Evolutionary conservation across 2,888 invertebrate species (phyloP).

Genomic region (Polydrusus pterygomalis): DNA sequence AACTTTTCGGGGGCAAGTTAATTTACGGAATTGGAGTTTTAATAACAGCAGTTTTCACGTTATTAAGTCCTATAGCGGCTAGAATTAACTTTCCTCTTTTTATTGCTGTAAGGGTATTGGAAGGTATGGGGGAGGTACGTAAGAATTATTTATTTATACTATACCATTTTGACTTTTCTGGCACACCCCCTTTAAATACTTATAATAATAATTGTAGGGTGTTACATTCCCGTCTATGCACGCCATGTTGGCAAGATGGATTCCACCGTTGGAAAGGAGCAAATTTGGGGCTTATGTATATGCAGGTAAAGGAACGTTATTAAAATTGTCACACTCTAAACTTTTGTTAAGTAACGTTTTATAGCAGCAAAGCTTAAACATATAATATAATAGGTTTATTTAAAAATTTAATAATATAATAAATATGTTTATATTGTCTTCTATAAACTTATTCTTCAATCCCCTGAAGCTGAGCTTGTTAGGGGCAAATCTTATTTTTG

Average conservation of each 20-base stretch:
- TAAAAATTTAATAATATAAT: no score
- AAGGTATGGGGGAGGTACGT: slow-evolving; percentile 86
- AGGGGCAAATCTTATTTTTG: no score
- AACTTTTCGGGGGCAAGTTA: slow-evolving; percentile 90
- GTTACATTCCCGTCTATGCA: slow-evolving; percentile 97
- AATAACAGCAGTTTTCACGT: slow-evolving; percentile 86
- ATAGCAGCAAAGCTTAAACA: no score
- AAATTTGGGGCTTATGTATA: slow-evolving; percentile 92
- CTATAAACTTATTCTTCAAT: no score
- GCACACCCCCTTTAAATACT: no score
- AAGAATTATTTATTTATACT: not conserved
- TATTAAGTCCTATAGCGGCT: slow-evolving; percentile 89
- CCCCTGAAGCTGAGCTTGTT: no score
- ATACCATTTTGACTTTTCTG: not conserved
- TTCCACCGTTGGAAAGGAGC: slow-evolving; percentile 92
- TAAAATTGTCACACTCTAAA: no score
- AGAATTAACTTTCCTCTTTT: slow-evolving; percentile 79
- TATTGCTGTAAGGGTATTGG: slow-evolving; percentile 83
- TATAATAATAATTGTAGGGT: slow-evolving; percentile 74
- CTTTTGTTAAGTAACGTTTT: no score
- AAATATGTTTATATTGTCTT: no score
- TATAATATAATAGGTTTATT: no score
- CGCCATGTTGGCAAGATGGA: slow-evolving; percentile 93
- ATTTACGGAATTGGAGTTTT: slow-evolving; percentile 89
- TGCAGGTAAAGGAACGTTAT: no score